Evolutionary conservation across 1,140 invertebrate species (phyloP).

Genomic region (Heliconius hermathena): DNA sequence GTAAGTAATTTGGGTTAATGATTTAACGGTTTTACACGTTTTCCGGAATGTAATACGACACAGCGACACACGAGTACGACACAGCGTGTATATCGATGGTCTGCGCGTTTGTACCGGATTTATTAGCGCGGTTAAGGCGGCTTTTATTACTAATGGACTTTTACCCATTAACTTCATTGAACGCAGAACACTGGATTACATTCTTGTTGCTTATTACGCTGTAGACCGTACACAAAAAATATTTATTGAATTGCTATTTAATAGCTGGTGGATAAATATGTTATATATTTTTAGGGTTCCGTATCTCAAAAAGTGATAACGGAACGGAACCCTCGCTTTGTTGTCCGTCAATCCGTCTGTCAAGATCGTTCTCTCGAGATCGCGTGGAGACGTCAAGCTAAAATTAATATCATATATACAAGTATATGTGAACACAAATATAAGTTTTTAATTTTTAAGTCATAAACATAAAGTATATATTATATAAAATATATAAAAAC

Average conservation of each 20-base stretch:
- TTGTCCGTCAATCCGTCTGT: too few relatives aligned
- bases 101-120: conserved; percentile 41
- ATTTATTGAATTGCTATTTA: too few relatives aligned
- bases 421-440: too few relatives aligned
- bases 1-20: conserved; percentile 61
- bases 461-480: neutral
- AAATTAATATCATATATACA: too few relatives aligned
- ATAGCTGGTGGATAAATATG: too few relatives aligned
- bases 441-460: neutral
- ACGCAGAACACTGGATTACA: conserved; percentile 9
- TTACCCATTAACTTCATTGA: conserved; percentile 52
- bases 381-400: too few relatives aligned
- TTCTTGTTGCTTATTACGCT: conserved; percentile 3
- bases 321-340: too few relatives aligned
- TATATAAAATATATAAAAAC: too few relatives aligned
- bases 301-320: too few relatives aligned
- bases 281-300: too few relatives aligned
- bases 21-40: conserved; percentile 63
- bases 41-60: conserved; percentile 47
- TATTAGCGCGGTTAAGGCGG: conserved; percentile 54
- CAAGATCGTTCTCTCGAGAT: too few relatives aligned
- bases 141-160: conserved; percentile 62
- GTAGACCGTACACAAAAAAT: neutral
- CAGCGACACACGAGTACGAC: conserved; percentile 41
- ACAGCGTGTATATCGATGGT: conserved; percentile 27